Evolutionary conservation across 2,797 vertebrate genomes (phyloP).

Genomic region (Vireo griseus): DNA sequence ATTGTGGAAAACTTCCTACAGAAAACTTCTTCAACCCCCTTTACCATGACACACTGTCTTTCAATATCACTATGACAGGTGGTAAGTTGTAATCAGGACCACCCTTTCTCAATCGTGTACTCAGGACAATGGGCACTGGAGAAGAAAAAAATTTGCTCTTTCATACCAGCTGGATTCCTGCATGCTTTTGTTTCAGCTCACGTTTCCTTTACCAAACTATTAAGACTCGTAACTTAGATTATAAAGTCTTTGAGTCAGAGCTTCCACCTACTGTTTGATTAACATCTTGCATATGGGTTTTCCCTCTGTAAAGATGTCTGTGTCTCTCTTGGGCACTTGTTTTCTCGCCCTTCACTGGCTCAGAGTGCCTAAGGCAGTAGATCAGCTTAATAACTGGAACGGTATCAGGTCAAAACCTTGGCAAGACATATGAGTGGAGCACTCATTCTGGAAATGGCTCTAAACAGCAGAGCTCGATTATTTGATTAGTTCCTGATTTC

Average conservation of each 20-base stretch:
- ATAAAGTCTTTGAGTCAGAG: background rate
- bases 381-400: background rate
- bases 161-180: background rate
- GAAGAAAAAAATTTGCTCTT: background rate
- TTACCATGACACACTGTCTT: background rate
- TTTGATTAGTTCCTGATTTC: slow-evolving; percentile 4
- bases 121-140: background rate
- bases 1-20: background rate
- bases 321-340: background rate
- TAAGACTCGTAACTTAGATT: background rate
- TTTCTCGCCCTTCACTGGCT: background rate
- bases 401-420: background rate
- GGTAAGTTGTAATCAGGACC: background rate
- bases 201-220: background rate
- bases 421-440: background rate
- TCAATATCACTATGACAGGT: background rate
- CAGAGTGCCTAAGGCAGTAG: background rate
- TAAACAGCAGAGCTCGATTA: background rate
- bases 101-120: rapidly evolving
- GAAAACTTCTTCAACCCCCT: background rate
- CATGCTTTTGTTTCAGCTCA: background rate
- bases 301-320: background rate
- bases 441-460: background rate
- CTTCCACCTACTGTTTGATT: background rate
- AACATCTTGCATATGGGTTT: background rate